Base-by-base conservation (phyloP, 2,888 invertebrate genomes). In the Drosophila mettleri region DNA sequence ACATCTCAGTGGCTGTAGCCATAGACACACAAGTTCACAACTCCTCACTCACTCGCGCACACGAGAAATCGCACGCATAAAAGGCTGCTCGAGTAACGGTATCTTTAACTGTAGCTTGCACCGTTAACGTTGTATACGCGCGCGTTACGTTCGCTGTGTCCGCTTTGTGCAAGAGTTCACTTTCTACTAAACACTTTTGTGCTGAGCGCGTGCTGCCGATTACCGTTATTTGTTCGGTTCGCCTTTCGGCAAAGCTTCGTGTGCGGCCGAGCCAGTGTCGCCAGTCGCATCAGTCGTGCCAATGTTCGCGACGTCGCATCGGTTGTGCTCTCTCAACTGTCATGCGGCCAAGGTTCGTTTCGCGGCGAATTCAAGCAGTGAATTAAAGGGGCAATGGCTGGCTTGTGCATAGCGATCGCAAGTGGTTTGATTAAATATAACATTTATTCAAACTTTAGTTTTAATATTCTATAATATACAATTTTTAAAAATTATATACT, bases 101-200 rank as follows among this genome's bases (percentile, higher is more conserved):
- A 45, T 45, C 45, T 45, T 45, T 3, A 46, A 61, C 53, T 53
- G 29, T 38, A 45, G 48, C 43, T 67, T 46, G 46, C 4, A 43
- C 22, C 41, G 41, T 24, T 24, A 14, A 24, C 1, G 14, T 8
- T 24, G 10, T 10, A 27, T 71, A 71, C 89, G 85, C 91, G 90
- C 89, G 87, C 76, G 87, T 85, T 80, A 86, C 91, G 87, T 45
- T 27, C 43, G 1, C 43, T 27, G 43, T 90, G 91, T 90, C 92
- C 90, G 89, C 86, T 83, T 88, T 86, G 86, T 90, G 89, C 86
- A 88, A 90, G 86, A 89, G 92, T 92, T 90, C 90, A 91, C 91
- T 90, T 91, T 90, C 88, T 90, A 92, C 92, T 92, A 90, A 92
- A 89, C 89, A 84, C 54, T 82, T 90, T 89, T 88, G 90, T 88